Evolutionary conservation across 2,888 invertebrate genomes (phyloP), one percentile per base, ranked within the genome.

Genomic region (Epinotia demarniana): DNA sequence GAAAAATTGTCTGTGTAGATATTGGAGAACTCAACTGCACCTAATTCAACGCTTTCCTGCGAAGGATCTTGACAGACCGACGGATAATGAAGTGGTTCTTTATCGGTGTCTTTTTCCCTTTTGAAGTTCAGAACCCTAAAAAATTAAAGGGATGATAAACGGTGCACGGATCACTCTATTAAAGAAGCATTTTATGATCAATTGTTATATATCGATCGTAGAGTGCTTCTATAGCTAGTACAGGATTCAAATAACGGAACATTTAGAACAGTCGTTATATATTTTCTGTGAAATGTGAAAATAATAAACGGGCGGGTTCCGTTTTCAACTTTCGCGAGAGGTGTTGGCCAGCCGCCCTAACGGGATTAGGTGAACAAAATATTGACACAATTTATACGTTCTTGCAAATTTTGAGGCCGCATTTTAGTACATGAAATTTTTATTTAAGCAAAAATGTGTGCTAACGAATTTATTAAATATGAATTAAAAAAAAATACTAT

Each of bases 321-420:
- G 69, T 64, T 71, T 70, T 75, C 70, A 71, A 71, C 60, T 66
- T 64, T 57, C 23, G 49, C 19, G 62, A 12, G 55, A 58, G 69
- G 46, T 27, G 57, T 58, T 19, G 18, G 13, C 33, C 74, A 55
- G 49, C 77, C 64, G 55, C 27, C 39, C 60, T 77, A 77, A 77
- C 69, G 19, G 64, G 69, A 77, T 77, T 77, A 75, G 49, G 33
- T 12, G 63, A 60, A 64, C 60, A 72, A 70, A 72, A 77, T 77
- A 77, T 77, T 77, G 72, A 72, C 75, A 61, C 63, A 77, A 75
- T 63, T 72, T 67, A 53, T 23, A 73, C 33, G 63, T 64, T 43
- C 57, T 46, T 60, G 57, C 62, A 43, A 70, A 46, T 63, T 68
- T 74, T 68, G 68, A 18, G 57, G 19, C 18, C 39, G 13, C 19